Conservation (phyloP, 2,797 vertebrate species). For the Merluccius polli region DNA sequence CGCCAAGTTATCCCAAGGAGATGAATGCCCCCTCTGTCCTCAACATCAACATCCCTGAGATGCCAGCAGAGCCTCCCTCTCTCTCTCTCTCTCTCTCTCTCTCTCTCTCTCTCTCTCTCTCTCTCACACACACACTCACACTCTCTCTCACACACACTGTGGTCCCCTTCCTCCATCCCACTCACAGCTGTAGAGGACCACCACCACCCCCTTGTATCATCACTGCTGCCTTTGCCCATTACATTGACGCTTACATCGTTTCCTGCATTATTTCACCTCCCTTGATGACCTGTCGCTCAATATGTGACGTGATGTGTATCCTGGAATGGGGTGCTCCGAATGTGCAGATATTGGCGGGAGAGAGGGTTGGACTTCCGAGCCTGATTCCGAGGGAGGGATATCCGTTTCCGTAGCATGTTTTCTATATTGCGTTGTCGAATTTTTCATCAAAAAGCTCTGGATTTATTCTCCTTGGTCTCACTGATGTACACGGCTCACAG, state of each 20-base stretch:
- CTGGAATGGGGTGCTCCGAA: no score
- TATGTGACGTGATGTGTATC: neutral
- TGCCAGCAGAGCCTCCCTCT: slow-evolving; percentile 19
- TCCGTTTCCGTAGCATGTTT: no score
- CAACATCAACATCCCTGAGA: slow-evolving; percentile 39
- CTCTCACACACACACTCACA: neutral
- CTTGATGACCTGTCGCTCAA: neutral
- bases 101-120: no score
- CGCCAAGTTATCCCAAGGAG: slow-evolving; percentile 43
- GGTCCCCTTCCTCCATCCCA: no score
- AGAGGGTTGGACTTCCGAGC: no score
- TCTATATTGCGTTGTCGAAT: no score
- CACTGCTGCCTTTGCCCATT: neutral
- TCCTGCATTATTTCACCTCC: neutral
- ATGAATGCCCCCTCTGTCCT: slow-evolving; percentile 74
- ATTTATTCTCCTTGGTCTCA: no score
- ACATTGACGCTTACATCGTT: neutral
- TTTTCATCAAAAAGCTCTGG: no score
- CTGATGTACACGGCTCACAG: no score
- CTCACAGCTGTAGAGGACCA: no score
- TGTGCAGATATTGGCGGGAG: neutral
- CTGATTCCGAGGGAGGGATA: no score
- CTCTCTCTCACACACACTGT: neutral
- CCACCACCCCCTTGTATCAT: neutral
- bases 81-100: no score